Evolutionary conservation across 2,888 invertebrate genomes (phyloP).

Genomic region (Lasioglossum malachurum): DNA sequence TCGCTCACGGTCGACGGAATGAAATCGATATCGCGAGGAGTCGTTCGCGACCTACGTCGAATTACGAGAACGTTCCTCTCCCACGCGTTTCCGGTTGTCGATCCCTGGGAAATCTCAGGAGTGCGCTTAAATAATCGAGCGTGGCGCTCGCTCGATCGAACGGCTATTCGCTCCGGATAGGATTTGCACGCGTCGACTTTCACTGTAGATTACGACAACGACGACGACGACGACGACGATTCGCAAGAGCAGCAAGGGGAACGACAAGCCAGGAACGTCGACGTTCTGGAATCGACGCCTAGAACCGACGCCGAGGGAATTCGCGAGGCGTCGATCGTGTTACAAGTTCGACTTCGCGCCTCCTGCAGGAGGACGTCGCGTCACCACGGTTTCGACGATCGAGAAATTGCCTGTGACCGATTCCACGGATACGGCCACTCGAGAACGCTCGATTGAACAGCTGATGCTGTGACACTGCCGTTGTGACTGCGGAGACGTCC

Average conservation of each 20-base stretch:
- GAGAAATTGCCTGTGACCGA: background rate
- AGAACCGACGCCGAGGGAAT: background rate
- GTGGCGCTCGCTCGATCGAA: slow-evolving; percentile 48
- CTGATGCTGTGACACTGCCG: background rate
- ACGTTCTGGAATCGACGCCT: slow-evolving; percentile 4
- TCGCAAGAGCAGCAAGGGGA: background rate
- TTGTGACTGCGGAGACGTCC: background rate
- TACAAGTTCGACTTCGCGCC: background rate
- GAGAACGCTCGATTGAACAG: background rate
- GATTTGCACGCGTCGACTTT: slow-evolving; percentile 43
- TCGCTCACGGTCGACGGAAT: background rate
- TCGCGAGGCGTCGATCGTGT: background rate
- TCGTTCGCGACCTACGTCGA: background rate
- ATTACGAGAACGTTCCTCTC: background rate
- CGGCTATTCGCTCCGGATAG: slow-evolving; percentile 47
- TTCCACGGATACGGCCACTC: background rate
- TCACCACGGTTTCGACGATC: background rate
- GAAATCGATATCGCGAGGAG: slow-evolving; percentile 3
- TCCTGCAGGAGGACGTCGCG: background rate
- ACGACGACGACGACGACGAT: background rate
- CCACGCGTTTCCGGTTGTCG: background rate
- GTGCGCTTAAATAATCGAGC: slow-evolving; percentile 67
- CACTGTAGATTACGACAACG: slow-evolving; percentile 12
- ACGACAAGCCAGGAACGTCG: background rate
- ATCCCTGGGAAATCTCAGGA: slow-evolving; percentile 44